These are phyloP conservation scores for Microtus oregoni DNA, from an alignment of 2,113 vertebrate species.

Conservation along the genomic window DNA sequence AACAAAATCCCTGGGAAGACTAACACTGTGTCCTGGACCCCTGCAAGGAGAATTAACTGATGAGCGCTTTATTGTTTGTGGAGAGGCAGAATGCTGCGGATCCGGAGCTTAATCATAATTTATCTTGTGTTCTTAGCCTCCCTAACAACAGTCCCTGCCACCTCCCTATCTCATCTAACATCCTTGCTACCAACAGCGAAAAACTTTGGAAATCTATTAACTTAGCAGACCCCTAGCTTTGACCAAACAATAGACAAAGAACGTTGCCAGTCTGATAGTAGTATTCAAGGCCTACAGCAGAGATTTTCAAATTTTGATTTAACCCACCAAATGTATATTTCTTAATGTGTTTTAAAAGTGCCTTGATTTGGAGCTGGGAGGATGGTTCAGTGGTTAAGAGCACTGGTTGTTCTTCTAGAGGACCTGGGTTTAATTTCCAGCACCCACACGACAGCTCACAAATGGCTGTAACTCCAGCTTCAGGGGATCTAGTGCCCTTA, in stretches of 20 bases:
- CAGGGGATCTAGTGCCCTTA: background rate
- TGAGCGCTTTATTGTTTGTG: too few relatives aligned
- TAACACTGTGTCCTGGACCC: too few relatives aligned
- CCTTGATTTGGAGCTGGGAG: background rate
- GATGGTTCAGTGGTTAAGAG: background rate
- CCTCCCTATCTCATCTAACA: background rate
- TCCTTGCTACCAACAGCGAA: background rate
- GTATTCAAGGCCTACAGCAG: too few relatives aligned
- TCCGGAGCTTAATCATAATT: background rate
- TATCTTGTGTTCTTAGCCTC: background rate
- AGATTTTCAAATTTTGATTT: background rate
- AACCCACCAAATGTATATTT: background rate
- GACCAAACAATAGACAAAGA: background rate
- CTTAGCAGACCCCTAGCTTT: background rate
- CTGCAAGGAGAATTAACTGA: background rate
- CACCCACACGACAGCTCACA: background rate
- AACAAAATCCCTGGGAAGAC: background rate
- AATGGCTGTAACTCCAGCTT: background rate
- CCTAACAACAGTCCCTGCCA: too few relatives aligned
- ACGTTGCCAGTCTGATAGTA: rapidly evolving
- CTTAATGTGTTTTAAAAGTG: background rate
- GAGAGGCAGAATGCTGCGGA: background rate
- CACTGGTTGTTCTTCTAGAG: background rate
- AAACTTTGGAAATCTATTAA: background rate
- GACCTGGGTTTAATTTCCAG: background rate